phyloP scores from a whole-genome alignment of 2,797 vertebrate species.

The Alectoris magna region DNA sequence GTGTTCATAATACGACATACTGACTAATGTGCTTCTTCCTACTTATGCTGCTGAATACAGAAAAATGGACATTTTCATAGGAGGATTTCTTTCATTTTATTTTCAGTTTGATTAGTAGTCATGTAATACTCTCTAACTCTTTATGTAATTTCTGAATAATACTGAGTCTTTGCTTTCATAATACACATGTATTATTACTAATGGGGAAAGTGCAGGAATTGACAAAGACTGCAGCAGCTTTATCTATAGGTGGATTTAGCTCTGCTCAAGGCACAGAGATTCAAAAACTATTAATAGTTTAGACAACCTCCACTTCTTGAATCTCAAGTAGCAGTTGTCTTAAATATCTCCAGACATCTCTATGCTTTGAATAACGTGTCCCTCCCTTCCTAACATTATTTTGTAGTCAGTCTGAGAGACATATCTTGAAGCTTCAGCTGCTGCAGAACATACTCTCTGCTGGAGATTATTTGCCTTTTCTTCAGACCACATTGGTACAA shows the following conservation, averaged over 20 bases:
- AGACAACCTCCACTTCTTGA: background rate
- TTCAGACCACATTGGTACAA: background rate
- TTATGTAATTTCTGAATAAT: background rate
- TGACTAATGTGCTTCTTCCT: background rate
- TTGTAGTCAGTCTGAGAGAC: background rate
- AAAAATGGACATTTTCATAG: background rate
- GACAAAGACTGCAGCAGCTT: background rate
- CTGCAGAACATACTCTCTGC: background rate
- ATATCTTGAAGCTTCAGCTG: background rate
- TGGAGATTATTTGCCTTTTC: background rate
- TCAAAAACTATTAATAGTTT: background rate
- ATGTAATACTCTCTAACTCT: background rate
- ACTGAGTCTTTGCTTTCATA: background rate
- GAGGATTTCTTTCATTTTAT: background rate
- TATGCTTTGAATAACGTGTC: fast-evolving
- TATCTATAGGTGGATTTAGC: background rate
- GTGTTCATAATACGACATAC: background rate
- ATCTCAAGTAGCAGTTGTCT: background rate
- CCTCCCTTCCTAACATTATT: background rate
- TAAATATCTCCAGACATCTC: background rate
- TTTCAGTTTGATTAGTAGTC: background rate
- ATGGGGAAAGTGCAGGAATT: background rate
- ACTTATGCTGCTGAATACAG: background rate
- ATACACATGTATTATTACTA: background rate
- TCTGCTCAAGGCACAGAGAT: background rate